phyloP scores from a whole-genome alignment of 2,797 vertebrate genomes.

The Enteromius paludinosus region DNA sequence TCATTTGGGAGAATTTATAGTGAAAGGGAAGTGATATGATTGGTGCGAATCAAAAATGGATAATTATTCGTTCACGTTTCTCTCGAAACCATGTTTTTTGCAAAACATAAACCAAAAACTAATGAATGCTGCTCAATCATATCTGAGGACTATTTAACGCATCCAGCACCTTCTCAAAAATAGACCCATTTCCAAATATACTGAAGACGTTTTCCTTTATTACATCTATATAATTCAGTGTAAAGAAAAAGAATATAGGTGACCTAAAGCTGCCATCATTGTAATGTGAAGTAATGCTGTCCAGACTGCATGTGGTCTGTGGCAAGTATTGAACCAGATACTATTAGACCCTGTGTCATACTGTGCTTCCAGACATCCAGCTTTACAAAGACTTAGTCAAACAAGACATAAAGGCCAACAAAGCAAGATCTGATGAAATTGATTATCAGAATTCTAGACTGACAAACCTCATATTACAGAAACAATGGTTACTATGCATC shows the following conservation, averaged over 20 bases:
- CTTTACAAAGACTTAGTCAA: not conserved
- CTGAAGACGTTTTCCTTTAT: not conserved
- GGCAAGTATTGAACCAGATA: constrained; percentile 4
- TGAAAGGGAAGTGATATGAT: no score
- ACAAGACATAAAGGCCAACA: not conserved
- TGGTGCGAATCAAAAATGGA: no score
- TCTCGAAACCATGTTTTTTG: no score
- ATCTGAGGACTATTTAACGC: not conserved
- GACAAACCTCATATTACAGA: not conserved
- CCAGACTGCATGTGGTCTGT: constrained; percentile 6
- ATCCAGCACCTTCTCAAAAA: not conserved
- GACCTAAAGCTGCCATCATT: not conserved
- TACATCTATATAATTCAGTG: not conserved
- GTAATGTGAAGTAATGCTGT: not conserved
- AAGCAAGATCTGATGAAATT: not conserved
- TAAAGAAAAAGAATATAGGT: not conserved
- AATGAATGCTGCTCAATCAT: not conserved
- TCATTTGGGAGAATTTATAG: no score
- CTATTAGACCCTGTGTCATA: not conserved
- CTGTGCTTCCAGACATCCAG: constrained; percentile 7
- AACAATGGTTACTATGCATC: not conserved
- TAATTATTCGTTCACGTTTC: no score
- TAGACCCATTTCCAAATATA: not conserved
- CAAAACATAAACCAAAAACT: no score
- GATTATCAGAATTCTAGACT: not conserved